Percentiles rank a stretch among this genome's conserved stretches.
Conservation (phyloP, 2,113 vertebrate genomes). For the Charina bottae region DNA sequence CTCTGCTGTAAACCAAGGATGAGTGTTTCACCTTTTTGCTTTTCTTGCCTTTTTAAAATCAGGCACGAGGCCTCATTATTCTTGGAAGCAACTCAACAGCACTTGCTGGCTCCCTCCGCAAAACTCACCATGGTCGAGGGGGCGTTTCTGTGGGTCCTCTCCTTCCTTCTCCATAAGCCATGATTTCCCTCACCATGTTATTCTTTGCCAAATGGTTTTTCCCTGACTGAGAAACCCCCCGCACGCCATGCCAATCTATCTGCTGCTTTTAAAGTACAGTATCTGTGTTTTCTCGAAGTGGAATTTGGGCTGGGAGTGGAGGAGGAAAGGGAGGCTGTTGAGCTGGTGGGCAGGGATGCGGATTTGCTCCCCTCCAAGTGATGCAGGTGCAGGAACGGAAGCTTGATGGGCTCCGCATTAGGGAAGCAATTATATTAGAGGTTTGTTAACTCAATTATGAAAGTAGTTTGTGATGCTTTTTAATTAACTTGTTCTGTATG, state of each 20-base stretch:
- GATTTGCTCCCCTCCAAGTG: neutral
- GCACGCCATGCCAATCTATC: accelerated
- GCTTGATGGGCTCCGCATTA: neutral
- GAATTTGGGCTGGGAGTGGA: accelerated
- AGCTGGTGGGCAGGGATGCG: no score
- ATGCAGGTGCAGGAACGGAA: neutral
- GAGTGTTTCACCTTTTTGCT: no score
- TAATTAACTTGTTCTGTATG: conserved; percentile 20
- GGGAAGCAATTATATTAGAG: conserved; percentile 44
- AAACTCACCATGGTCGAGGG: neutral
- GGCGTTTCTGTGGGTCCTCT: no score
- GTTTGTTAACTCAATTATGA: conserved; percentile 47
- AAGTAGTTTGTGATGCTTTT: conserved; percentile 41
- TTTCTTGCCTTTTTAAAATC: neutral
- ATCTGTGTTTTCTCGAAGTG: conserved; percentile 5
- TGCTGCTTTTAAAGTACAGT: neutral
- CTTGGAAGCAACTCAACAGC: neutral
- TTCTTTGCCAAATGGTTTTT: neutral
- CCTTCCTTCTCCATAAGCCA: neutral
- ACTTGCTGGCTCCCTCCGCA: neutral
- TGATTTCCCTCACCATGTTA: neutral
- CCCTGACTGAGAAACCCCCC: neutral
- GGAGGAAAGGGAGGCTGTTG: no score
- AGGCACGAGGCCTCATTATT: neutral
- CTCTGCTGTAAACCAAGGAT: no score